Percentiles rank a stretch among this genome's conserved stretches.
Conservation (phyloP, 2,797 vertebrate species). For the Acanthis flammea region DNA sequence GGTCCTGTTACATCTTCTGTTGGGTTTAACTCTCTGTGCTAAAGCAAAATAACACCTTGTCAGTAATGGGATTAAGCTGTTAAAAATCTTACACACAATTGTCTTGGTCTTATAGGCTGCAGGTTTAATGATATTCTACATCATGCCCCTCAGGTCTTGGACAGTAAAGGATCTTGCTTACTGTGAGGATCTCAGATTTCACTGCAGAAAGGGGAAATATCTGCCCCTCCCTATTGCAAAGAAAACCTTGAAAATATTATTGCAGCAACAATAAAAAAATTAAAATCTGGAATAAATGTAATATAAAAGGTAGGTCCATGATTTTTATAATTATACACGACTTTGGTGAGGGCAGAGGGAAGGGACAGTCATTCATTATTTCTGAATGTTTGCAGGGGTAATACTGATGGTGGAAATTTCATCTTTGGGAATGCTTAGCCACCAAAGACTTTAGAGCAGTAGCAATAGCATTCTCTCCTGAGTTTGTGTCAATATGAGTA, state of each 20-base stretch:
- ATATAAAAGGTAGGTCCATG: background rate
- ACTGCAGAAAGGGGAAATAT: background rate
- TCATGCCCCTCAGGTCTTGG: background rate
- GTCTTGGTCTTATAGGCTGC: background rate
- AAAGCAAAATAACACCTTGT: background rate
- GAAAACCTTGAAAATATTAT: background rate
- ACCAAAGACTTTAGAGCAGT: background rate
- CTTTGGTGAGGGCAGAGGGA: background rate
- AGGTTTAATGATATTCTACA: background rate
- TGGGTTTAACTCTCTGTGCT: background rate
- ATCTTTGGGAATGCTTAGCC: background rate
- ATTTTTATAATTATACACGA: background rate
- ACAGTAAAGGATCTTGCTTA: background rate
- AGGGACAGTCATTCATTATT: background rate
- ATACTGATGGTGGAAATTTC: background rate
- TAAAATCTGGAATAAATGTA: background rate
- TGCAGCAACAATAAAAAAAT: background rate
- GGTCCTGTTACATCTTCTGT: background rate
- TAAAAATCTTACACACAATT: background rate
- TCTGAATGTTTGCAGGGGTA: background rate
- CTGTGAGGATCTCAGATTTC: background rate
- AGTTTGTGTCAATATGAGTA: background rate
- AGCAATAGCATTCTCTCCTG: background rate
- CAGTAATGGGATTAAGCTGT: background rate
- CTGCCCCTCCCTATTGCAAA: background rate